Percentiles rank a stretch among this genome's conserved stretches.
Evolutionary conservation across 2,888 invertebrate species (phyloP).

Genomic region (Scelioninae gen. 1): DNA sequence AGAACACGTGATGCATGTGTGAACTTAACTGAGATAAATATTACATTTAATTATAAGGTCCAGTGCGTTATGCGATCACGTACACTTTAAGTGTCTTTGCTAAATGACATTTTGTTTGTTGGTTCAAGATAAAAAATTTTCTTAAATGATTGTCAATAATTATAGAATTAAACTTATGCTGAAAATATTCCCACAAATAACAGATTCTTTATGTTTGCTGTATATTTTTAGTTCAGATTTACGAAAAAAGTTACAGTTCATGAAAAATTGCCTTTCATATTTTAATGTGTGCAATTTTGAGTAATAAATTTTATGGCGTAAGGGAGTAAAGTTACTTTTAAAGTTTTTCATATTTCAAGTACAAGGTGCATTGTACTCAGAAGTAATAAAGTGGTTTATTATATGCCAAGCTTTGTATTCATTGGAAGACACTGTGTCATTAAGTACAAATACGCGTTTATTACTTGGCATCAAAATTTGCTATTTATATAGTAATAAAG

Average conservation of each 20-base stretch:
- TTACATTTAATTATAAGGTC: slow-evolving; percentile 33
- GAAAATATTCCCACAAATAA: no score
- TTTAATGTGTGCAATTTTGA: slow-evolving; percentile 43
- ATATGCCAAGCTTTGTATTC: slow-evolving; percentile 33
- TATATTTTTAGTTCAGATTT: neutral
- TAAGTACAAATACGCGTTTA: slow-evolving; percentile 33
- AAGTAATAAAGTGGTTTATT: slow-evolving; percentile 49
- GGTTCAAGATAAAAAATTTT: neutral
- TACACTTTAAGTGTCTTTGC: neutral
- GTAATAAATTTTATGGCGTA: slow-evolving; percentile 47
- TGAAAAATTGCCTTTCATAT: slow-evolving; percentile 1
- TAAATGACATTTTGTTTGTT: slow-evolving; percentile 3
- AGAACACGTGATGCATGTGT: slow-evolving; percentile 9
- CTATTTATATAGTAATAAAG: slow-evolving; percentile 5
- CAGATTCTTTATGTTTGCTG: neutral
- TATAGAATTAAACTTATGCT: no score
- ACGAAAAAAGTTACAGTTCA: neutral
- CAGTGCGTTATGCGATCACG: neutral
- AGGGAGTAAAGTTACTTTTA: slow-evolving; percentile 26
- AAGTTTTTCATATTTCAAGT: slow-evolving; percentile 47
- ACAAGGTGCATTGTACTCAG: slow-evolving; percentile 34
- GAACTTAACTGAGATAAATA: slow-evolving; percentile 23
- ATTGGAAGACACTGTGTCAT: slow-evolving; percentile 13
- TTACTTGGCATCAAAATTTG: slow-evolving; percentile 22
- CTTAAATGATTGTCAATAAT: no score